These are phyloP conservation scores for Eriosoma lanigerum DNA, from an alignment of 1,140 invertebrate genomes.

Conservation along the genomic window DNA sequence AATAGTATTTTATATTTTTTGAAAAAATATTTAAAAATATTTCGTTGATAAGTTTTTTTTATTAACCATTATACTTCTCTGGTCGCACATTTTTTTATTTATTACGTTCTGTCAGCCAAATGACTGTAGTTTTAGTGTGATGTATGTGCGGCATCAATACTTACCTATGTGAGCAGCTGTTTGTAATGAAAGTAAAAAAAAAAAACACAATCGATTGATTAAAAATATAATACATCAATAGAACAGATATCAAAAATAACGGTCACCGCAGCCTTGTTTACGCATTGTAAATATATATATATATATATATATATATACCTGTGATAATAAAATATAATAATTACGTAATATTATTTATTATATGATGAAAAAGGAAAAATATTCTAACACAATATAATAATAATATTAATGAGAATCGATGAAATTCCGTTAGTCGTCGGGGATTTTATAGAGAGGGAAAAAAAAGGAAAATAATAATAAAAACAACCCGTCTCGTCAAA, in stretches of 20 bases:
- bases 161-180: not conserved
- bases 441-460: constrained; percentile 4
- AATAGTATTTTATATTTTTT: too few relatives aligned
- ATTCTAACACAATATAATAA: too few relatives aligned
- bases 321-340: too few relatives aligned
- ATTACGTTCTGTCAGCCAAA: not conserved
- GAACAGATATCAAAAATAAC: not conserved
- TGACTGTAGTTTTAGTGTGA: not conserved
- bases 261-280: not conserved
- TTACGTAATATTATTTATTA: too few relatives aligned
- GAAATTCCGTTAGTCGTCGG: not conserved
- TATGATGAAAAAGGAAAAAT: too few relatives aligned
- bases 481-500: constrained; percentile 15
- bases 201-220: constrained; percentile 12
- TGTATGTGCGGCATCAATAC: not conserved
- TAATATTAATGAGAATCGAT: not conserved
- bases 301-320: too few relatives aligned
- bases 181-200: not conserved
- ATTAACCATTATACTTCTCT: not conserved
- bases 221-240: not conserved
- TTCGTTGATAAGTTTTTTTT: not conserved
- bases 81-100: not conserved
- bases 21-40: too few relatives aligned
- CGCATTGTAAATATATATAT: not conserved
- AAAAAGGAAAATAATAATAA: constrained; percentile 9